These are phyloP conservation scores for Neogobius melanostomus DNA, from an alignment of 2,113 vertebrate species.

Conservation along the genomic window DNA sequence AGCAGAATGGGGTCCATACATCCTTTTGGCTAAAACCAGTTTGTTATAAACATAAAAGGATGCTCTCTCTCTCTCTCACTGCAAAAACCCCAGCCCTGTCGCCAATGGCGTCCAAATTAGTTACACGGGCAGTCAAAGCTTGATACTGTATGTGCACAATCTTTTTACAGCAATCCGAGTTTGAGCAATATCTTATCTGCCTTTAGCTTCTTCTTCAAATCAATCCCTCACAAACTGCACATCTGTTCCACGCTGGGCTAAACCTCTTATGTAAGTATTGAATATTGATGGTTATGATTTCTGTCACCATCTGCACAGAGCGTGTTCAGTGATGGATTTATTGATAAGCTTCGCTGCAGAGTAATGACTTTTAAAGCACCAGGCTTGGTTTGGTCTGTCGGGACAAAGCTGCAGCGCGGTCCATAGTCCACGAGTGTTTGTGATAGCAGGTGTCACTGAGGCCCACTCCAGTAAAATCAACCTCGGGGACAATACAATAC, in stretches of 20 bases:
- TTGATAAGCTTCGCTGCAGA: conserved; percentile 47
- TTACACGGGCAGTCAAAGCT: no score
- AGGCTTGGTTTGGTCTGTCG: conserved; percentile 20
- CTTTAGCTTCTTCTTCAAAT: conserved; percentile 66
- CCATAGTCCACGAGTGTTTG: neutral
- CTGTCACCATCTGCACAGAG: conserved; percentile 46
- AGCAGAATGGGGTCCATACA: no score
- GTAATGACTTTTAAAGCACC: conserved; percentile 9
- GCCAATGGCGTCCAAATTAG: no score
- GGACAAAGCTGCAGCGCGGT: conserved; percentile 31
- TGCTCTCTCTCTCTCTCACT: no score
- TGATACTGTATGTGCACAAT: no score
- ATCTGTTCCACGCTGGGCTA: conserved; percentile 60
- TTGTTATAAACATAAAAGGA: no score
- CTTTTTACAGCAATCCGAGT: no score
- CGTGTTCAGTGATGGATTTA: conserved; percentile 47
- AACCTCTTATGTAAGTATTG: conserved; percentile 14
- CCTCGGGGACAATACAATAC: neutral
- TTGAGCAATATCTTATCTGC: no score
- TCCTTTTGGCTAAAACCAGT: no score
- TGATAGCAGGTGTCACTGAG: conserved; percentile 33
- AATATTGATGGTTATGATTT: conserved; percentile 16
- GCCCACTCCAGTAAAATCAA: neutral
- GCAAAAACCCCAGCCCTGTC: no score
- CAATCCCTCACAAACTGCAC: conserved; percentile 54